These are phyloP conservation scores for Drosophila mulleri DNA, from an alignment of 2,888 invertebrate species.

Conservation along the genomic window DNA sequence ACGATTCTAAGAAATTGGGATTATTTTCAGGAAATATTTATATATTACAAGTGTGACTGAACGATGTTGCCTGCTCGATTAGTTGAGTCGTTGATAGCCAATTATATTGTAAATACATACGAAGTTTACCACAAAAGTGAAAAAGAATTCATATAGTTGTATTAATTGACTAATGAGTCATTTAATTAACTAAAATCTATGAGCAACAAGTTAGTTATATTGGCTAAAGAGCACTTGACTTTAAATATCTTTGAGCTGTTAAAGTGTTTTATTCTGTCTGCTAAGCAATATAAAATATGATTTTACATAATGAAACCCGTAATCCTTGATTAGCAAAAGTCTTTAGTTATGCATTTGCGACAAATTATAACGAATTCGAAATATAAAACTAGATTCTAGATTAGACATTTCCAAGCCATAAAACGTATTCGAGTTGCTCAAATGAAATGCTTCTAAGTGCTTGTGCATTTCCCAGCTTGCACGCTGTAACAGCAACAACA, in stretches of 20 bases:
- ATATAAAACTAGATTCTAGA: background rate
- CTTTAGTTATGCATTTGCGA: no score
- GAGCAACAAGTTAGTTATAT: background rate
- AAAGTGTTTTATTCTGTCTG: no score
- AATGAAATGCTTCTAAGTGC: slow-evolving; percentile 5
- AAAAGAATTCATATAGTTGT: no score
- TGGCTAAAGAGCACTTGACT: background rate
- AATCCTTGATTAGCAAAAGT: no score
- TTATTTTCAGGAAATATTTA: background rate
- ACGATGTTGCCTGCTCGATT: background rate
- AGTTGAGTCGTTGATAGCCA: background rate
- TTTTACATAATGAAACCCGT: no score
- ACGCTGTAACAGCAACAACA: background rate
- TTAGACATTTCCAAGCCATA: background rate
- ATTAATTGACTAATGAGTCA: no score
- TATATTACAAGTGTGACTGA: background rate
- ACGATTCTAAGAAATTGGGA: background rate
- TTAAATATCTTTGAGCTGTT: background rate
- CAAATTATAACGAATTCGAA: background rate
- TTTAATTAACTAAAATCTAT: background rate
- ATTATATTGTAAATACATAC: background rate
- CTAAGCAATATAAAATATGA: no score
- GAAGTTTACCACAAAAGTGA: background rate
- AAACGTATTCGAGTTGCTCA: background rate
- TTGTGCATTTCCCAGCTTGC: background rate